These are phyloP conservation scores for Aphodius granarius DNA, from an alignment of 2,888 invertebrate species.

Conservation along the genomic window DNA sequence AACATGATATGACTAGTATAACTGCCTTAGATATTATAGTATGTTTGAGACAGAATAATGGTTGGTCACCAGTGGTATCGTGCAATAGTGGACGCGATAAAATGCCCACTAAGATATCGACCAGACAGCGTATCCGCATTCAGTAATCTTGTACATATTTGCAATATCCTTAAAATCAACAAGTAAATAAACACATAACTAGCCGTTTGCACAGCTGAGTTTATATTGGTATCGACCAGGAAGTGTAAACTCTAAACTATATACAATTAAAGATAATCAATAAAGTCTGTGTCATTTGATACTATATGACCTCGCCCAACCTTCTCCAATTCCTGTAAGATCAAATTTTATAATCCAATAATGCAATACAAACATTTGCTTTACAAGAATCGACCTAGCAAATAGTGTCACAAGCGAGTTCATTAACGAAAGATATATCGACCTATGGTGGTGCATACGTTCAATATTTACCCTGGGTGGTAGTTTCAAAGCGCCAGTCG, in stretches of 20 bases:
- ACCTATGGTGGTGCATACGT: slow-evolving; percentile 21
- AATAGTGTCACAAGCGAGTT: slow-evolving; percentile 5
- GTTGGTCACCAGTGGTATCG: not conserved
- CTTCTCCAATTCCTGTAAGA: not conserved
- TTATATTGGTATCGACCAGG: not conserved
- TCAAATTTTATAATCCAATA: not conserved
- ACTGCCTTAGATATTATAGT: too few species aligned
- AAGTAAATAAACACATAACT: not conserved
- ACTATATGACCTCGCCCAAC: not conserved
- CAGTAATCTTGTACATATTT: not conserved
- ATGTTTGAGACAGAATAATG: not conserved
- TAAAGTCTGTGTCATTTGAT: not conserved
- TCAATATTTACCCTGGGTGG: slow-evolving; percentile 32
- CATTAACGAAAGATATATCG: slow-evolving; percentile 26
- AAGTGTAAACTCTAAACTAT: not conserved
- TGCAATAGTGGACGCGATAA: not conserved
- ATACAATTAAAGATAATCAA: not conserved
- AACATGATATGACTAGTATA: too few species aligned
- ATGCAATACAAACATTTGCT: not conserved
- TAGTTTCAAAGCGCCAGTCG: slow-evolving; percentile 32
- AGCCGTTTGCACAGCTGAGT: not conserved
- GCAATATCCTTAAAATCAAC: not conserved
- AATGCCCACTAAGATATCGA: not conserved
- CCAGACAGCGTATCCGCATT: not conserved
- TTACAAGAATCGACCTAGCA: slow-evolving; percentile 13